Base-by-base conservation (phyloP, 2,888 invertebrate species). In the Phania funesta region DNA sequence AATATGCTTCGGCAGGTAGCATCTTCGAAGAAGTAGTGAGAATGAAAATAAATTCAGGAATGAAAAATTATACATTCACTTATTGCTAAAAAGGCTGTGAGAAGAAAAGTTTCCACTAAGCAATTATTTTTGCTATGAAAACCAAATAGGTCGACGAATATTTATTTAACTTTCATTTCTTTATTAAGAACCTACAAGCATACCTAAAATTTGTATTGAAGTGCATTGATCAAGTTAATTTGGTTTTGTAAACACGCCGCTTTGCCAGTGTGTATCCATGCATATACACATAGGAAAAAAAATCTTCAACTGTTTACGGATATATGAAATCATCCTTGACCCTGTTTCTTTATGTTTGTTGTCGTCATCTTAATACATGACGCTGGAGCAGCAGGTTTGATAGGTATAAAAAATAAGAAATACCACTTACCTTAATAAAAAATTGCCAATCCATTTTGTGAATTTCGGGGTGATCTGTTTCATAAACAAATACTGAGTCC, bases 371-470 rank as follows among this genome's bases (percentile, higher is more conserved):
- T 64, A 35, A 71, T 46, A 46, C 46, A 65, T 58, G 74, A 70
- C 62, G 64, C 41, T 48, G 24, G 11, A 18, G 11, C 54, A 24
- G 16, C 5, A 35, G 3, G 13, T 38, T 24, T 24, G 11, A 11
- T 26, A 26, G 16, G 13, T 16, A 24, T 35, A 24, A 74, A 5
- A 3, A 5, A 29, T 13, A 13, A 20, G n/a, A 38, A 9, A 3
- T 35, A 5, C 29, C 13, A 86, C 86, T 85, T 84, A 90, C 90
- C 90, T 90, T 90, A 79, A 90, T 90, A 71, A 90, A 86, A 83
- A 90, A 90, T 54, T 90, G 90, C 90, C 90, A 90, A 84, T 90
- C 90, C 83, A 90, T 78, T 74, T 88, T 88, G 52, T 82, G 78
- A 46, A 78, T 82, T 65, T 82, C 82, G 7, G 82, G 78, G 71